These are phyloP conservation scores for Pseudotriccus pelzelni DNA, from an alignment of 2,797 vertebrate species.

Conservation along the genomic window DNA sequence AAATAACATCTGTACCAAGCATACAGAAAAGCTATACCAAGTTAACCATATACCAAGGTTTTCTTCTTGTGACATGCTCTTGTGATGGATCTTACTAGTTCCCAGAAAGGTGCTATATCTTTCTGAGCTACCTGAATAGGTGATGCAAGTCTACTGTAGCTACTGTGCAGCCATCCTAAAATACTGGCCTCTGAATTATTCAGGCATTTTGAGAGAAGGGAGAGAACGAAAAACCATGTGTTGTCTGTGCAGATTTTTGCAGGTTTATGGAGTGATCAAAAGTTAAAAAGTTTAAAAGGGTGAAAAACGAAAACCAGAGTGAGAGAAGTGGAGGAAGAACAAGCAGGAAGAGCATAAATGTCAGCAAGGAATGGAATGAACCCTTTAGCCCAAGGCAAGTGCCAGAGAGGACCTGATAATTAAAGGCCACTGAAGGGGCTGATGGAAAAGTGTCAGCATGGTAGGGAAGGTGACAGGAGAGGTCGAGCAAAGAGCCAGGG, in stretches of 20 bases:
- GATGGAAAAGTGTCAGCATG: fast-evolving
- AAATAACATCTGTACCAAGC: neutral
- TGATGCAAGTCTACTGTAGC: neutral
- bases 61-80: neutral
- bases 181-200: neutral
- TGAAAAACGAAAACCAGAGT: neutral
- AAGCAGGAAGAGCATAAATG: neutral
- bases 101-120: neutral
- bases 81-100: neutral
- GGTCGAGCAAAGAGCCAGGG: neutral
- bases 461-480: neutral
- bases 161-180: neutral
- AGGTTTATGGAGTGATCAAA: neutral
- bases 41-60: neutral
- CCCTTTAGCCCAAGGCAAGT: neutral
- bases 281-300: neutral
- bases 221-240: neutral
- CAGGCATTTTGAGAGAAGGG: neutral
- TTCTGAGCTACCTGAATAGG: neutral
- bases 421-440: neutral
- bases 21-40: neutral
- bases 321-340: neutral
- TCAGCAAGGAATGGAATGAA: fast-evolving
- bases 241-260: neutral
- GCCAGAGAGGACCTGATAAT: neutral